Percentiles rank a stretch among this genome's conserved stretches.
Conservation (phyloP, 2,888 invertebrate genomes). For the Galeruca laticollis region DNA sequence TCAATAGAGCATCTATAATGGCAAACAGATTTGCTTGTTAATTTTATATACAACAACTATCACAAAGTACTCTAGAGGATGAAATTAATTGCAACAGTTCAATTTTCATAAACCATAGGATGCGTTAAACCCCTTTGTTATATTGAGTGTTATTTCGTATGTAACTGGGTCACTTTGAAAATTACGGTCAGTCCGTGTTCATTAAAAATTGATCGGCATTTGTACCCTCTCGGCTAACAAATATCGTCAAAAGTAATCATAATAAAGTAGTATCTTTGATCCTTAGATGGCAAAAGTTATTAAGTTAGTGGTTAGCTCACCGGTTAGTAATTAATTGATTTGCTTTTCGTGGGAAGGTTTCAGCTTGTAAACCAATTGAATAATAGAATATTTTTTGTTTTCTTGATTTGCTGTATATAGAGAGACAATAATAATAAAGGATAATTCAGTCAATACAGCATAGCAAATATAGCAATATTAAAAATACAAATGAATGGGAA, state of each 20-base stretch:
- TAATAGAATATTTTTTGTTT: too few species aligned
- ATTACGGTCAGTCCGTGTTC: not conserved
- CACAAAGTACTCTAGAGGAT: not conserved
- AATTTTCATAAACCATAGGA: not conserved
- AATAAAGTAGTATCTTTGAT: not conserved
- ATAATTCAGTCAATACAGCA: too few species aligned
- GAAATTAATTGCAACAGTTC: not conserved
- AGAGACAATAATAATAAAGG: too few species aligned
- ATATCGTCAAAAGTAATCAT: not conserved
- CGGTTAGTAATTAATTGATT: not conserved
- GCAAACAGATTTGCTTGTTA: not conserved
- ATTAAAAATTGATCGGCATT: not conserved
- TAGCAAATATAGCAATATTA: too few species aligned
- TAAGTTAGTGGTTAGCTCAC: not conserved
- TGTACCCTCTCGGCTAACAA: not conserved
- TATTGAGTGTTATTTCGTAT: conserved; percentile 2
- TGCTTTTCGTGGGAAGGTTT: too few species aligned
- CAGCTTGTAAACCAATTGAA: too few species aligned
- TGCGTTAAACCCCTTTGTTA: conserved; percentile 2
- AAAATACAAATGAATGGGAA: too few species aligned
- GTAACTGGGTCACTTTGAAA: not conserved
- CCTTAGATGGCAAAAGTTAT: not conserved
- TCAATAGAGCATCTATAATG: not conserved
- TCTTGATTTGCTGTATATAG: too few species aligned
- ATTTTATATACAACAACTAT: not conserved